A percentile compares a stretch with the other conserved stretches of the same genome.
Conservation (phyloP, 2,888 invertebrate genomes). For the Bellardia bayeri region DNA sequence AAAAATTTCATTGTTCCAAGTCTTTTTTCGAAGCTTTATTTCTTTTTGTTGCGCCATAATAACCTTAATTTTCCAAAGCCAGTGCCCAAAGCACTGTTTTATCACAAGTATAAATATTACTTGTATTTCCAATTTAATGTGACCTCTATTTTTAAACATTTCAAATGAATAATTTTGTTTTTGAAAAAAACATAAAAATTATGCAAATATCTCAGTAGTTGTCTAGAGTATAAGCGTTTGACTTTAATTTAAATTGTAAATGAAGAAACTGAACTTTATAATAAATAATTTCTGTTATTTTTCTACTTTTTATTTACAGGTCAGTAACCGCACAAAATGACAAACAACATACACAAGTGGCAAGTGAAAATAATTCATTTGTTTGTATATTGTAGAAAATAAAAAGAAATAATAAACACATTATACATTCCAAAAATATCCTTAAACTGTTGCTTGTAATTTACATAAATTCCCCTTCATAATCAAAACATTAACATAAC, state of each 20-base stretch:
- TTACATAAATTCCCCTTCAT: slow-evolving; percentile 23
- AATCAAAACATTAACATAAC: slow-evolving; percentile 31
- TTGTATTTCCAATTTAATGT: background rate
- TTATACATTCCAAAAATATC: slow-evolving; percentile 5
- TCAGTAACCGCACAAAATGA: slow-evolving; percentile 62
- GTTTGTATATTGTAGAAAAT: background rate
- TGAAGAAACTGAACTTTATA: slow-evolving; percentile 44
- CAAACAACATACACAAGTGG: slow-evolving; percentile 38
- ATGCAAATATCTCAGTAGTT: slow-evolving; percentile 51
- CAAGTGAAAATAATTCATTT: slow-evolving; percentile 39
- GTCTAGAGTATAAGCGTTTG: slow-evolving; percentile 46
- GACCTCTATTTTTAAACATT: slow-evolving; percentile 35
- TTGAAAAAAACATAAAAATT: slow-evolving; percentile 45
- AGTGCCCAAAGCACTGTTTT: background rate
- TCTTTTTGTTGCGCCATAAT: too few species aligned
- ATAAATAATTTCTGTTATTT: slow-evolving; percentile 11
- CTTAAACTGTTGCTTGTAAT: slow-evolving; percentile 65
- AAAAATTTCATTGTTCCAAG: too few species aligned
- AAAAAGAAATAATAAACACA: background rate
- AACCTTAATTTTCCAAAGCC: too few species aligned
- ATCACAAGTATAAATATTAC: background rate
- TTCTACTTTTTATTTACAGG: slow-evolving; percentile 47
- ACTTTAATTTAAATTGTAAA: slow-evolving; percentile 65
- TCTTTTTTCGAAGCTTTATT: too few species aligned
- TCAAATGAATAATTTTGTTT: slow-evolving; percentile 45